phyloP scores from a whole-genome alignment of 2,113 vertebrate species.

The Noturus placidus region DNA sequence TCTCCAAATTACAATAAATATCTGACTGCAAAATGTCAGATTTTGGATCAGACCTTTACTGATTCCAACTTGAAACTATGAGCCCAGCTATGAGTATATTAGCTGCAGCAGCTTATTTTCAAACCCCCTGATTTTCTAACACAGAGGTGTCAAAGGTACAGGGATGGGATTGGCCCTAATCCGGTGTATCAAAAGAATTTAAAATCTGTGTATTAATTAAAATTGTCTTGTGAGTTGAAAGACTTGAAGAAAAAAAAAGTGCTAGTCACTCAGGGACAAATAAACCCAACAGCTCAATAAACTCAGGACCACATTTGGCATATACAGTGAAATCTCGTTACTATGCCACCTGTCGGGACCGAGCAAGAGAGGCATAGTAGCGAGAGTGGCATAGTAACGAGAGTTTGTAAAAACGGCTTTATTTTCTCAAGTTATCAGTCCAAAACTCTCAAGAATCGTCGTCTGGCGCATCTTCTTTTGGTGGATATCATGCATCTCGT shows the following conservation, averaged over 20 bases:
- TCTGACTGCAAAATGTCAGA: background rate
- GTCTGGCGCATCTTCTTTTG: no score
- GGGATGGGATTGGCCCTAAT: background rate
- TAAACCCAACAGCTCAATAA: background rate
- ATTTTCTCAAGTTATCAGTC: no score
- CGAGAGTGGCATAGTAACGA: no score
- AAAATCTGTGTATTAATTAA: background rate
- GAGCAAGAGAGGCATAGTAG: no score
- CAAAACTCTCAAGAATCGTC: no score
- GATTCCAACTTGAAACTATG: background rate
- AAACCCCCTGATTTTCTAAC: background rate
- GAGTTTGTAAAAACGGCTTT: no score
- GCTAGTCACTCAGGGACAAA: background rate
- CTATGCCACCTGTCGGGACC: no score
- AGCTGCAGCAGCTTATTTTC: background rate
- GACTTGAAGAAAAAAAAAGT: background rate
- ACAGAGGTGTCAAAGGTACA: background rate
- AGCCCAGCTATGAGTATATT: background rate
- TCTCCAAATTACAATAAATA: background rate
- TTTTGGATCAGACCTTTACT: background rate
- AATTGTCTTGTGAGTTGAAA: background rate
- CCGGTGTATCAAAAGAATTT: background rate
- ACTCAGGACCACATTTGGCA: background rate
- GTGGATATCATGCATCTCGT: no score
- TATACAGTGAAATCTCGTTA: no score